phyloP scores from a whole-genome alignment of 2,797 vertebrate species.

The Galagoides demidoff region DNA sequence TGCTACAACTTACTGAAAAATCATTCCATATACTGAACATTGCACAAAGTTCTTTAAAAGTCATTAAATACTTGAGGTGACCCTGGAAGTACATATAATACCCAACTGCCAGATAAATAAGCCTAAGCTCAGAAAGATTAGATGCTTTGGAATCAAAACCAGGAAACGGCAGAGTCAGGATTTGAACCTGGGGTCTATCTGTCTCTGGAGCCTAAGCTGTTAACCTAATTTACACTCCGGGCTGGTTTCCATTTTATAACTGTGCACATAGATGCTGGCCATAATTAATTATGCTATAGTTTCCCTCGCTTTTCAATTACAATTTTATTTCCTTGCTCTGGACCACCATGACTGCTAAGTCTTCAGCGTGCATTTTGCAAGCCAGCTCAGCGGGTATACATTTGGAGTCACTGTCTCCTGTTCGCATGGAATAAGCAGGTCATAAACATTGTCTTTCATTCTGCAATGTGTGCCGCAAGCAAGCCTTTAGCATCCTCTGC shows the following conservation, averaged over 20 bases:
- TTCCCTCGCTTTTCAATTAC: constrained; percentile 48
- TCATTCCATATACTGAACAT: not conserved
- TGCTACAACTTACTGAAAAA: not conserved
- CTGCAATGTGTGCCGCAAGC: constrained; percentile 32
- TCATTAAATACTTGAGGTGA: not conserved
- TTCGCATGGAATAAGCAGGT: constrained; percentile 18
- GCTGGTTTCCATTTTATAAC: constrained; percentile 13
- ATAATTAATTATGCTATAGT: constrained; percentile 52
- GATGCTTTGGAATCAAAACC: not conserved
- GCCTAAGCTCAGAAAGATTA: not conserved
- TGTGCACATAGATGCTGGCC: not conserved
- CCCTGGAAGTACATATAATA: not conserved
- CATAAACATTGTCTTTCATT: constrained; percentile 48
- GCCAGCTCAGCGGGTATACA: constrained; percentile 26
- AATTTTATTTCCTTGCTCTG: constrained; percentile 38
- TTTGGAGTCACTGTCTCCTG: constrained; percentile 22
- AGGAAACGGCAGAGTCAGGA: not conserved
- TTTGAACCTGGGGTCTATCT: not conserved
- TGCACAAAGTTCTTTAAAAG: constrained; percentile 21
- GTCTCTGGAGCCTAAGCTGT: not conserved
- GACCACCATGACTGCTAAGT: constrained; percentile 63
- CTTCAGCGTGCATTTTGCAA: not conserved
- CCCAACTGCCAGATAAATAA: not conserved
- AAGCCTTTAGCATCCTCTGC: constrained; percentile 9
- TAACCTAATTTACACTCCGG: not conserved